Evolutionary conservation across 2,888 invertebrate species (phyloP).

Genomic region (Ditylenchus weischeri): DNA sequence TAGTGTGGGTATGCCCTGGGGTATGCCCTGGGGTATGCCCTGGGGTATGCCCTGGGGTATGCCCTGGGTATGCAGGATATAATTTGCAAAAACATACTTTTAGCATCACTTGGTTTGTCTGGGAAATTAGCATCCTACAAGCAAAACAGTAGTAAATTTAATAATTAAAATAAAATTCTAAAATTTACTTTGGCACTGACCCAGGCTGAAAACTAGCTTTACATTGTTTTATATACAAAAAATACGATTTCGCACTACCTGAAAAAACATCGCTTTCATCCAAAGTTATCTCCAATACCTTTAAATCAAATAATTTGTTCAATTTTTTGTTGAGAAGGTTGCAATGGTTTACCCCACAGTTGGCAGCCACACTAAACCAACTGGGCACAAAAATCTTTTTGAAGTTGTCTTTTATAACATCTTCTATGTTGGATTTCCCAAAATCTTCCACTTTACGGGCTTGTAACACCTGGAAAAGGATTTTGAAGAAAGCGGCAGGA

Average conservation of each 20-base stretch:
- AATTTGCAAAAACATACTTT: conserved; percentile 33
- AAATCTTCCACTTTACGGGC: conserved; percentile 69
- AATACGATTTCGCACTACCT: conserved; percentile 66
- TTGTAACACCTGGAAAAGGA: conserved; percentile 77
- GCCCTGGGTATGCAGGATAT: background rate
- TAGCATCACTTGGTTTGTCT: conserved; percentile 69
- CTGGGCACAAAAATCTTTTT: conserved; percentile 93
- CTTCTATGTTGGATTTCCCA: conserved; percentile 71
- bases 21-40: too few species aligned
- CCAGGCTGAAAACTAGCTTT: too few species aligned
- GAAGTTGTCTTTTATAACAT: conserved; percentile 80
- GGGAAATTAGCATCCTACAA: conserved; percentile 79
- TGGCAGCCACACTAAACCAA: conserved; percentile 98
- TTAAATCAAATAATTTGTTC: conserved; percentile 22
- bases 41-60: too few species aligned
- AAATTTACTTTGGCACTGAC: too few species aligned
- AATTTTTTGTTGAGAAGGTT: background rate
- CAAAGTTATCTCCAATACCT: conserved; percentile 94
- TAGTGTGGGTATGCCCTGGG: too few species aligned
- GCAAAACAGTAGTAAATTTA: too few species aligned
- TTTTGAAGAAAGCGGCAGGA: conserved; percentile 65
- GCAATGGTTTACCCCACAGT: conserved; percentile 76
- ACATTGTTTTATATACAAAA: too few species aligned
- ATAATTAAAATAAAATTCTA: too few species aligned
- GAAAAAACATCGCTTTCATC: conserved; percentile 97